Conservation (phyloP, 2,113 vertebrate genomes). For the Malurus melanocephalus region DNA sequence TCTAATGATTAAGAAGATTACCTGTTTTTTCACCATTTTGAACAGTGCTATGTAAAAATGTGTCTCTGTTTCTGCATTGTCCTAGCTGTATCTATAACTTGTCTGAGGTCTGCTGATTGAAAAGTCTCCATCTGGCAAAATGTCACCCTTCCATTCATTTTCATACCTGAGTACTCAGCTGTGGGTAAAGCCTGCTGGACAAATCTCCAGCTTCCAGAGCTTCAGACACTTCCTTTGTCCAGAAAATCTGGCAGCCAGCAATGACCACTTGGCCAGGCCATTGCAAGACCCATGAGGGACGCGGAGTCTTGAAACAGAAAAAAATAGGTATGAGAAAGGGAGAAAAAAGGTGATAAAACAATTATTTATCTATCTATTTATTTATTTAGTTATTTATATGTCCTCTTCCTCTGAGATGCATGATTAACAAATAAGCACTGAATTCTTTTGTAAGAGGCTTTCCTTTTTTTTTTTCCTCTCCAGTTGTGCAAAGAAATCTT, state of each 20-base stretch:
- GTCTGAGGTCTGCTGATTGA: neutral
- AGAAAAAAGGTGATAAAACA: neutral
- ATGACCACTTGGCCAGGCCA: constrained; percentile 97
- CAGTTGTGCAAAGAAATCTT: neutral
- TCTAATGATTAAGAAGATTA: neutral
- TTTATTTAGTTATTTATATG: neutral
- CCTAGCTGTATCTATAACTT: neutral
- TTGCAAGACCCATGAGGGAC: constrained; percentile 82
- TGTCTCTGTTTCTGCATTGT: neutral
- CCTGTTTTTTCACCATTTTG: neutral
- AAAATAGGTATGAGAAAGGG: neutral
- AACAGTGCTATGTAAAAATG: neutral
- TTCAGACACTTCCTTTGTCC: constrained; percentile 86
- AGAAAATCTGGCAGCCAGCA: constrained; percentile 90
- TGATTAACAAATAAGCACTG: neutral
- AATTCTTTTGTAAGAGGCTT: neutral
- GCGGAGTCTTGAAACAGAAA: constrained; percentile 62
- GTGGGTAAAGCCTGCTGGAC: constrained; percentile 76
- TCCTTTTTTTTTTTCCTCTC: neutral
- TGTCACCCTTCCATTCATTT: neutral
- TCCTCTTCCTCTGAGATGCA: neutral
- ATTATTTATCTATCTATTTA: neutral
- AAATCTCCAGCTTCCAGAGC: constrained; percentile 80
- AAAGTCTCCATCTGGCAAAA: neutral
- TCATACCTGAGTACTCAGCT: constrained; percentile 81